phyloP scores from a whole-genome alignment of 92 coral and sea anemone genomes.

The Palythoa grandiflora region DNA sequence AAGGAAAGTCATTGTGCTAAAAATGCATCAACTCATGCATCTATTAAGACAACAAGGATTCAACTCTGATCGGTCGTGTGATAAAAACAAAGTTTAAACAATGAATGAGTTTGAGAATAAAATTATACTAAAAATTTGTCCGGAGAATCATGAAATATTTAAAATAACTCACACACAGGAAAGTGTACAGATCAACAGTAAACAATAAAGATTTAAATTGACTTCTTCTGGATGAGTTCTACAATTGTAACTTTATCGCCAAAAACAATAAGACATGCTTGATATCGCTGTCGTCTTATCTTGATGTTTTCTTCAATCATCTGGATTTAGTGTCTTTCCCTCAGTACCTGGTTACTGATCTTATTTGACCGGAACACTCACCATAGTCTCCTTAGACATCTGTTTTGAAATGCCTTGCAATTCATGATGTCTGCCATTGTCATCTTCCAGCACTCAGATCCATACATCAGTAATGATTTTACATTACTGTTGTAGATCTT shows the following conservation, averaged over 20 bases:
- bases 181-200: neutral
- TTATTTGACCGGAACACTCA: no score
- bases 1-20: neutral
- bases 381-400: neutral
- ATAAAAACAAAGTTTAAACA: neutral
- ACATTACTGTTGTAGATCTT: neutral
- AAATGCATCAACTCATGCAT: no score
- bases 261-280: neutral
- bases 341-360: no score
- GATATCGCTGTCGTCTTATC: no score
- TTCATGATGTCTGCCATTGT: neutral
- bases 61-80: neutral
- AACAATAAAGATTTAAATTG: neutral
- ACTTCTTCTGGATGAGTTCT: neutral
- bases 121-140: neutral
- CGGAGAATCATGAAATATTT: neutral
- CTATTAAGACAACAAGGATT: no score
- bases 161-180: neutral
- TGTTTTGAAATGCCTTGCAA: neutral
- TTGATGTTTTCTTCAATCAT: no score
- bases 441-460: no score
- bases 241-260: neutral
- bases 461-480: neutral
- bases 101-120: neutral
- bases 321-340: no score